These are phyloP conservation scores for Orchestia grillus DNA, from an alignment of 1,140 invertebrate genomes.

Conservation along the genomic window DNA sequence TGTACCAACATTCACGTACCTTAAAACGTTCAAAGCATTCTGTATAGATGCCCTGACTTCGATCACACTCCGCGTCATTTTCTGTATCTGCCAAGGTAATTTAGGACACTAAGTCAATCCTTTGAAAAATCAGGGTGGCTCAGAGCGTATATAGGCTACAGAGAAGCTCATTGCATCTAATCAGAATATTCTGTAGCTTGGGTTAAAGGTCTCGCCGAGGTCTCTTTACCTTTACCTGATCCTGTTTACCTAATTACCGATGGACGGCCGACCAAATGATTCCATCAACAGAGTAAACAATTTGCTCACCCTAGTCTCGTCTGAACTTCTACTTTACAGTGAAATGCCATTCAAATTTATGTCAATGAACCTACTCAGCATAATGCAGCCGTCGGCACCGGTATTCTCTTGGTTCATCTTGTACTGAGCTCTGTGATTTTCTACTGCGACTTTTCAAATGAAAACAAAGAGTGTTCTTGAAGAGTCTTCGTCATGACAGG, in stretches of 20 bases:
- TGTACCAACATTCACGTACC: background rate
- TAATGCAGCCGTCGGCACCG: background rate
- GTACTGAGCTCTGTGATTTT: background rate
- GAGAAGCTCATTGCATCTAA: slow-evolving; percentile 30
- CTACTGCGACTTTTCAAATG: background rate
- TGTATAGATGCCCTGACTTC: background rate
- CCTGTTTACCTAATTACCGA: slow-evolving; percentile 55
- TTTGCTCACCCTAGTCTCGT: background rate
- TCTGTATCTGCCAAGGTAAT: background rate
- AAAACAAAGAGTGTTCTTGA: background rate
- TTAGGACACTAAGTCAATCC: background rate
- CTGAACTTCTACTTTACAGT: slow-evolving; percentile 17
- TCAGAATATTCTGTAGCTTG: slow-evolving; percentile 31
- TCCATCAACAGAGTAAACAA: slow-evolving; percentile 55
- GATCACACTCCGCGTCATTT: background rate
- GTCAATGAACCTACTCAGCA: slow-evolving; percentile 45
- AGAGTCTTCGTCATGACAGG: background rate
- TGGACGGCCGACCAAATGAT: slow-evolving; percentile 53
- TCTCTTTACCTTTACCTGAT: slow-evolving; percentile 47
- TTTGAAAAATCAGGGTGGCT: background rate
- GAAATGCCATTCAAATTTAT: slow-evolving; percentile 41
- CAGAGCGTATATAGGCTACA: background rate
- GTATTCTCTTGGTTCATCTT: background rate
- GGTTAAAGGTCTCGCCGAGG: slow-evolving; percentile 18
- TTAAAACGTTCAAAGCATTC: background rate